A percentile compares a stretch with the other conserved stretches of the same genome.
phyloP scores from a whole-genome alignment of 2,888 invertebrate genomes.

The Hartigia nigra region DNA sequence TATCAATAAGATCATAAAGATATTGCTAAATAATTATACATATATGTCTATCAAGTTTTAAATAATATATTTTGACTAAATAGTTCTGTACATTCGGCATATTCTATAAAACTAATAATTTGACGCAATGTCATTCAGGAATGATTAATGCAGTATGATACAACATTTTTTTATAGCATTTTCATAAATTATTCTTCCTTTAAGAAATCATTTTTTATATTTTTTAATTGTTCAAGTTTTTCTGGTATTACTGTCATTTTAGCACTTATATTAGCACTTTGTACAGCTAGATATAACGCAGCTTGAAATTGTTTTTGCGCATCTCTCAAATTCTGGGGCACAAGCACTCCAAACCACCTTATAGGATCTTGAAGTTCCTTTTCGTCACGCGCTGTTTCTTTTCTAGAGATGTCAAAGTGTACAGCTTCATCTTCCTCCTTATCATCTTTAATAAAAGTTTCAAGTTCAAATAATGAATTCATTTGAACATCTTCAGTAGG shows the following conservation, averaged over 20 bases:
- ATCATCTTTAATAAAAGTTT: constrained; percentile 56
- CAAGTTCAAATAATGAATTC: constrained; percentile 56
- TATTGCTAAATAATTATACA: not conserved
- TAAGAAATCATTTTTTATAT: constrained; percentile 38
- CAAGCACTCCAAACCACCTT: constrained; percentile 88
- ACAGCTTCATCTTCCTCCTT: constrained; percentile 47
- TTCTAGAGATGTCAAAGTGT: constrained; percentile 55
- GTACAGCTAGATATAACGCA: constrained; percentile 74
- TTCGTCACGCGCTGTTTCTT: constrained; percentile 58
- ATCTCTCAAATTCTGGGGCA: constrained; percentile 81
- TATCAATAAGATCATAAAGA: not conserved
- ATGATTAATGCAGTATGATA: not conserved
- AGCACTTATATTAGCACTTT: constrained; percentile 77
- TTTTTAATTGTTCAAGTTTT: constrained; percentile 54
- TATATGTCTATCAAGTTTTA: not conserved
- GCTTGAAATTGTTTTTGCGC: constrained; percentile 82
- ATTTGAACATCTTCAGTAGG: constrained; percentile 71
- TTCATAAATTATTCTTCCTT: constrained; percentile 8
- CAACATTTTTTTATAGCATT: not conserved
- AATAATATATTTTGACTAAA: not conserved
- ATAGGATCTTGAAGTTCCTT: constrained; percentile 73
- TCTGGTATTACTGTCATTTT: constrained; percentile 67
- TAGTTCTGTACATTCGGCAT: not conserved
- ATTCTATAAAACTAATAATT: not conserved
- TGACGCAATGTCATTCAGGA: not conserved